phyloP scores from a whole-genome alignment of 2,797 vertebrate genomes.

The Hemitrygon akajei region DNA sequence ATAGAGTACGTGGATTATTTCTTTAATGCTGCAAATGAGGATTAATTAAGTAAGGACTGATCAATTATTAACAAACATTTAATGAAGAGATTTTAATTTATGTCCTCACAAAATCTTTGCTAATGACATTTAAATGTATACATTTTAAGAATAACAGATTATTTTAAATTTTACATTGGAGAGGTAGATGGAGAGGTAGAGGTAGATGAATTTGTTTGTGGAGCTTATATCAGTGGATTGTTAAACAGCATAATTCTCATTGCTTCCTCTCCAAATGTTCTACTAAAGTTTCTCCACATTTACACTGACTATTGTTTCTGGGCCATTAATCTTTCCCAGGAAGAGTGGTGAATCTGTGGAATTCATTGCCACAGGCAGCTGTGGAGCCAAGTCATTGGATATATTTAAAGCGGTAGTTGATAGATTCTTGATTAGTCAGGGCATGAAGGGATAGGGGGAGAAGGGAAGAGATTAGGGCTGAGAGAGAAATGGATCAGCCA shows the following conservation, averaged over 20 bases:
- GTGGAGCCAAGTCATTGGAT: too few relatives aligned
- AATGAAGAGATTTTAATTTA: background rate
- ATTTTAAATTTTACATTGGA: background rate
- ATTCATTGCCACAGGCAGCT: too few relatives aligned
- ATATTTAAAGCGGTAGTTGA: too few relatives aligned
- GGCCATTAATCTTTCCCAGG: background rate
- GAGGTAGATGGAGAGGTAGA: background rate
- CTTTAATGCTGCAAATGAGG: background rate
- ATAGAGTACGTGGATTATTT: background rate
- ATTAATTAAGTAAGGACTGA: background rate
- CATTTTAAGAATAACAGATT: conserved; percentile 4
- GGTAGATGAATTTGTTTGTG: background rate
- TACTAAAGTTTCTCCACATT: background rate
- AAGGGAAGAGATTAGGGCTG: too few relatives aligned
- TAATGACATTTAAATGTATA: background rate
- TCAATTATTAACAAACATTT: conserved; percentile 6
- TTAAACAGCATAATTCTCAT: background rate
- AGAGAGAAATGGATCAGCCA: too few relatives aligned
- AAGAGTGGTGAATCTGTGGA: background rate
- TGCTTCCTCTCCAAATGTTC: background rate
- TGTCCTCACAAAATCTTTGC: background rate
- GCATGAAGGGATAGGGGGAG: too few relatives aligned
- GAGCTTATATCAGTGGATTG: background rate
- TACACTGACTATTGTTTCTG: background rate
- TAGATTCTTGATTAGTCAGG: too few relatives aligned